phyloP scores from a whole-genome alignment of 1,140 invertebrate species.

The Bombus sylvicola region DNA sequence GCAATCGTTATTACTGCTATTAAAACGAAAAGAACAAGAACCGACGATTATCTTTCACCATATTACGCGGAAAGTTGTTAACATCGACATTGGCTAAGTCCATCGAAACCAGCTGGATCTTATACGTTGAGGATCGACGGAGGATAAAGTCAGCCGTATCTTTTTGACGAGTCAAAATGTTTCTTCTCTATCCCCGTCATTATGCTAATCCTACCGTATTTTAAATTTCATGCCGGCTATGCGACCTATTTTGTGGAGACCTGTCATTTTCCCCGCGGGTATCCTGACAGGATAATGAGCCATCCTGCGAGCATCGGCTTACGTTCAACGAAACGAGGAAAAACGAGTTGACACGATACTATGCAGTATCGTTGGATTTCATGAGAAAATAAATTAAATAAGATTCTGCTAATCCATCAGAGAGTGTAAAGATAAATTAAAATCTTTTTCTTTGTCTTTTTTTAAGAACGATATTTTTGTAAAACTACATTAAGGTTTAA shows the following conservation, averaged over 20 bases:
- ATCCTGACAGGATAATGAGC: constrained; percentile 66
- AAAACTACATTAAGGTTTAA: not conserved
- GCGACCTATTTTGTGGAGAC: constrained; percentile 59
- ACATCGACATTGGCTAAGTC: not conserved
- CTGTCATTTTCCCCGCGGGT: constrained; percentile 57
- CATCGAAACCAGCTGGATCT: constrained; percentile 9
- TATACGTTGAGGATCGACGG: not conserved
- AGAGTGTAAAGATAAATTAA: not conserved
- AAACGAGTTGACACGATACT: constrained; percentile 50
- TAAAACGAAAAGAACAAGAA: not conserved
- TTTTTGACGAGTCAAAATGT: constrained; percentile 57
- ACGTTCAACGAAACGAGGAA: constrained; percentile 59
- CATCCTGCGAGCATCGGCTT: constrained; percentile 58
- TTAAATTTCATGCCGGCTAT: constrained; percentile 60
- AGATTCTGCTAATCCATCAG: not conserved
- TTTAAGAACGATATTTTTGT: too few relatives aligned
- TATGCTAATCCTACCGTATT: constrained; percentile 68
- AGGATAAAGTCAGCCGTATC: constrained; percentile 13
- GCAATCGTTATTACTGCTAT: not conserved
- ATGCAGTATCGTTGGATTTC: not conserved
- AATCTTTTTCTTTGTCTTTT: too few relatives aligned
- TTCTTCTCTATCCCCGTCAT: constrained; percentile 53
- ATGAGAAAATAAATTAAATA: not conserved
- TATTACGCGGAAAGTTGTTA: not conserved
- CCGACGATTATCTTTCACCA: not conserved